Evolutionary conservation across 2,888 invertebrate genomes (phyloP).

Genomic region (Eupeodes latifasciatus): DNA sequence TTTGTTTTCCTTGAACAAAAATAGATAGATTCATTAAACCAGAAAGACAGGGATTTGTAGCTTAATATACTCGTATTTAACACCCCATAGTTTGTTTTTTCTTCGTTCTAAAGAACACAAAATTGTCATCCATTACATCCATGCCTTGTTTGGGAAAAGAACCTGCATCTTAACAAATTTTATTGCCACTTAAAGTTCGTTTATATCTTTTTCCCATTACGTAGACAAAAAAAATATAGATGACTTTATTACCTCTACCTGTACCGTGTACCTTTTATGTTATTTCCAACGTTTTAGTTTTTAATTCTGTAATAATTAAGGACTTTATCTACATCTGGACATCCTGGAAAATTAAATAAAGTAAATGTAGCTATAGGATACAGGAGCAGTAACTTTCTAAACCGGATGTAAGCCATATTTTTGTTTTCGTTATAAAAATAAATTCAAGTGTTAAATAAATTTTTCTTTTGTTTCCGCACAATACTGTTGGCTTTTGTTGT

Average conservation of each 20-base stretch:
- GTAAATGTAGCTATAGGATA: too few species aligned
- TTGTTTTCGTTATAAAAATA: background rate
- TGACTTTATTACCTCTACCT: background rate
- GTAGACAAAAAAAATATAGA: background rate
- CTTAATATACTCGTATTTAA: too few species aligned
- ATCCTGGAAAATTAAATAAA: slow-evolving; percentile 6
- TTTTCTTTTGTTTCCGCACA: background rate
- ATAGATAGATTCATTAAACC: too few species aligned
- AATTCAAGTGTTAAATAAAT: background rate
- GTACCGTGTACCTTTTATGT: too few species aligned
- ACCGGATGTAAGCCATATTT: background rate
- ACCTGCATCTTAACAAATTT: background rate
- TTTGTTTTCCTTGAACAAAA: too few species aligned
- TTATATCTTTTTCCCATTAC: background rate
- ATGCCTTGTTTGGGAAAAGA: background rate
- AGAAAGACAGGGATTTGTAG: too few species aligned
- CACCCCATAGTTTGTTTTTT: too few species aligned
- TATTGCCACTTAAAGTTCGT: slow-evolving; percentile 4
- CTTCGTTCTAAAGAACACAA: too few species aligned
- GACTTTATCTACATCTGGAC: background rate
- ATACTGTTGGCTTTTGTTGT: background rate
- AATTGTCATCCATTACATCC: background rate
- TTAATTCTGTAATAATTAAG: background rate
- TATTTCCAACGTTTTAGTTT: background rate
- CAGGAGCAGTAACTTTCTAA: background rate